These are phyloP conservation scores for Euura lappo DNA, from an alignment of 1,140 invertebrate genomes.

Conservation along the genomic window DNA sequence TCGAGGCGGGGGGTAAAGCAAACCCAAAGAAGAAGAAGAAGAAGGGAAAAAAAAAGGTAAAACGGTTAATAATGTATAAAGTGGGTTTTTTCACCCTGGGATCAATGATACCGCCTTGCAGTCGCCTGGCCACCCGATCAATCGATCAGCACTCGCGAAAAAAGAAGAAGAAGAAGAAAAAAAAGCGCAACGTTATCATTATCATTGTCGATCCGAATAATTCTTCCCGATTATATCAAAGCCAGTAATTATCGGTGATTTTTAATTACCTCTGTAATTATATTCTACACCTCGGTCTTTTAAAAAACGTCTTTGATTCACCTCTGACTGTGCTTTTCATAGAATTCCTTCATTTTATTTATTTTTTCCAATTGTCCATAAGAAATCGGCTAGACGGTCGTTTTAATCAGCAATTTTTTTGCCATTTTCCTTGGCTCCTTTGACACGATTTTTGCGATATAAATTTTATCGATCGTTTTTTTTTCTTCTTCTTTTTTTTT, in stretches of 20 bases:
- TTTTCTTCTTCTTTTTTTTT: too few species aligned
- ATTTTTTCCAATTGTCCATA: too few species aligned
- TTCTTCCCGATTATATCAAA: background rate
- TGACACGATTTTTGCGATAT: too few species aligned
- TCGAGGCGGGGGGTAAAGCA: background rate
- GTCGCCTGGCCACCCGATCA: background rate
- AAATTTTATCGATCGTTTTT: too few species aligned
- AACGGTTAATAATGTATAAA: background rate
- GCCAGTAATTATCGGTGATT: background rate
- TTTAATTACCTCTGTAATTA: conserved; percentile 5
- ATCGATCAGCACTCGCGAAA: background rate
- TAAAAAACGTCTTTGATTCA: background rate
- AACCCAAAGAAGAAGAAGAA: background rate
- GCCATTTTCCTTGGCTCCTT: too few species aligned
- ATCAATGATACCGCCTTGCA: background rate
- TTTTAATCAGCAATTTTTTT: too few species aligned
- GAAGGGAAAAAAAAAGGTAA: background rate
- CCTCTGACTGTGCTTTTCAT: background rate
- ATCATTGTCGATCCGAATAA: background rate
- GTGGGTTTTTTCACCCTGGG: background rate
- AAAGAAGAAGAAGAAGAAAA: too few species aligned
- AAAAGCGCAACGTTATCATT: too few species aligned
- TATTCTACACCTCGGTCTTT: background rate
- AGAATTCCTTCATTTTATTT: too few species aligned
- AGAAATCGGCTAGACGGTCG: too few species aligned